Evolutionary conservation across 2,888 invertebrate species (phyloP), one percentile per base, ranked within the genome.

Genomic region (Carabus problematicus): DNA sequence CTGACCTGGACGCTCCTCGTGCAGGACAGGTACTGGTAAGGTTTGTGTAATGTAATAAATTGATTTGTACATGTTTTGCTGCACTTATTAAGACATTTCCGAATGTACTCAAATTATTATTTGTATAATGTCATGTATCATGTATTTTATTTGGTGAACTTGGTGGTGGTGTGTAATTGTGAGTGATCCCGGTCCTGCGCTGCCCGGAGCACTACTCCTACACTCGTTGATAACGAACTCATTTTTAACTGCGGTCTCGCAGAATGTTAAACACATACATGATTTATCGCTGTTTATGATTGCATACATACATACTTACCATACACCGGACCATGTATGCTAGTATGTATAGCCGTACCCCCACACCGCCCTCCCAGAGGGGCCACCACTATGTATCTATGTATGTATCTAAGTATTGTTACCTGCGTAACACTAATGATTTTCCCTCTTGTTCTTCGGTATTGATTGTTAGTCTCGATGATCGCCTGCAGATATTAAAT

Each of bases 201-300:
- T 2, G n/a, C 66, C 49, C 58, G 58, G 40, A 66, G 66, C 66
- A 45, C 18, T 43, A 55, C 49, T 66, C 59, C 47, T 59, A 49
- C 49, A 47, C 66, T 2, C 3, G 58, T 47, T 59, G 58, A 66
- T 66, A 66, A 59, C 45, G 47, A 59, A 59, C 59, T 66, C 66
- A 66, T 66, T 66, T 64, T 66, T 58, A 59, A 66, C 58, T 59
- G 45, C 9, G 12, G 47, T 29, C 58, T 43, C 43, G 49, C 59
- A 66, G 66, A 66, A 66, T 66, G 66, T 59, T 58, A 59, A 66
- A 58, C 45, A 64, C 64, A 64, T 55, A 64, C 47, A 66, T 66
- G 66, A 66, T 66, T 66, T 66, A 66, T 66, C 58, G 42, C 41
- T 42, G 47, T 66, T 66, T 59, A 66, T 66, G 59, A n/a, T 18